phyloP scores from a whole-genome alignment of 30 jellyfish, hydroid and myxozoan genomes.

The Pseudorhiza aurosa region DNA sequence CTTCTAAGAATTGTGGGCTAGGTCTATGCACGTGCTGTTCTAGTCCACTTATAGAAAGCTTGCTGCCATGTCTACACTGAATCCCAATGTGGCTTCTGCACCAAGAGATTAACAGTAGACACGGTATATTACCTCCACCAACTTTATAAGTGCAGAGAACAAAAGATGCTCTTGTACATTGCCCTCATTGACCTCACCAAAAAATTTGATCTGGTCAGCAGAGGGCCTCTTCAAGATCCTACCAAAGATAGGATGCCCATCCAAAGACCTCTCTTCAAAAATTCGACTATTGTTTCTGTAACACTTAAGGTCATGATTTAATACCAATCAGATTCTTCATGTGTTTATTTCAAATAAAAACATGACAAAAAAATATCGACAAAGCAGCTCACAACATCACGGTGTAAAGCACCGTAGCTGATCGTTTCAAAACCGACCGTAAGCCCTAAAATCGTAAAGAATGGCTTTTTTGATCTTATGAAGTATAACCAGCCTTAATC shows the following conservation, averaged over 20 bases:
- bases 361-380: not conserved
- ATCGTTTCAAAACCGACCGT: too few relatives aligned
- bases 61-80: slow-evolving; percentile 25
- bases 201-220: slow-evolving; percentile 58
- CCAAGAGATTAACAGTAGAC: slow-evolving; percentile 38
- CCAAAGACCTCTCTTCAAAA: too few relatives aligned
- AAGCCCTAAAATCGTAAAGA: too few relatives aligned
- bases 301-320: not conserved
- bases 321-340: not conserved
- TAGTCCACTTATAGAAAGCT: slow-evolving; percentile 7
- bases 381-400: not conserved
- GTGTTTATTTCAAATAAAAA: not conserved
- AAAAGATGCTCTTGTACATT: slow-evolving; percentile 2
- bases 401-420: too few relatives aligned
- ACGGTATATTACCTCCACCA: slow-evolving; percentile 39
- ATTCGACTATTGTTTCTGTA: too few relatives aligned
- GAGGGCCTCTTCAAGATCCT: slow-evolving; percentile 48
- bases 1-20: slow-evolving; percentile 46
- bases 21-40: slow-evolving; percentile 20
- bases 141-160: slow-evolving; percentile 57
- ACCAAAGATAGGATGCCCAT: slow-evolving; percentile 39
- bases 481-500: too few relatives aligned
- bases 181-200: slow-evolving; percentile 54
- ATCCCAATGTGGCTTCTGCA: slow-evolving; percentile 65
- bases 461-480: too few relatives aligned